Conservation (phyloP, 2,888 invertebrate species). For the Andrena minutula region DNA sequence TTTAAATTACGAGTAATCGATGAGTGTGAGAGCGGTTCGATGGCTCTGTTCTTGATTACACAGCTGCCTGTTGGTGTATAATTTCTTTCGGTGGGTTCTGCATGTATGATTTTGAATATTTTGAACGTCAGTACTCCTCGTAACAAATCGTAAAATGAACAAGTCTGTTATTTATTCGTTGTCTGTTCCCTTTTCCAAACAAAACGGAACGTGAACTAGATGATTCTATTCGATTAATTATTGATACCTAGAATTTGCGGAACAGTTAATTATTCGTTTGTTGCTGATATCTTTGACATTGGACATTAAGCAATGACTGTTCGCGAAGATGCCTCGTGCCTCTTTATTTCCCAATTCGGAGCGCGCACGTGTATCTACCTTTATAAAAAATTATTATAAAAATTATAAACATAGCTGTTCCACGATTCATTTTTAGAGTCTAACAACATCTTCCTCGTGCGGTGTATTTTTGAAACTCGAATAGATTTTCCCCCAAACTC, state of each 20-base stretch:
- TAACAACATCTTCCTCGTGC: background rate
- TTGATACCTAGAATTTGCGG: no score
- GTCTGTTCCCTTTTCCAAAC: no score
- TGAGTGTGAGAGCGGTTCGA: conserved; percentile 26
- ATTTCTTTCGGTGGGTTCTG: no score
- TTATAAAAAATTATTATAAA: background rate
- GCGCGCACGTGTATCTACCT: background rate
- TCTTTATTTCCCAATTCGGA: background rate
- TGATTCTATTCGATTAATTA: no score
- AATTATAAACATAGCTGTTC: no score
- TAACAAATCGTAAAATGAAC: no score
- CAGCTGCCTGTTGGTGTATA: background rate
- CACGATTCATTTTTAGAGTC: background rate
- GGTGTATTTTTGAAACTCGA: conserved; percentile 11
- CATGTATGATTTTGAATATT: no score
- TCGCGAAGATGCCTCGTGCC: background rate
- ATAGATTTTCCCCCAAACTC: conserved; percentile 7
- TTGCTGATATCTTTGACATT: no score
- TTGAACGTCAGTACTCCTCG: no score
- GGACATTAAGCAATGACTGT: background rate
- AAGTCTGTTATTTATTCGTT: no score
- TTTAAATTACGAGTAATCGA: background rate
- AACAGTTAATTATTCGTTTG: no score
- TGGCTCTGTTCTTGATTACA: conserved; percentile 10
- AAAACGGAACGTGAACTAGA: no score